Evolutionary conservation across 1,140 invertebrate species (phyloP).

Genomic region (Dryas iulia): DNA sequence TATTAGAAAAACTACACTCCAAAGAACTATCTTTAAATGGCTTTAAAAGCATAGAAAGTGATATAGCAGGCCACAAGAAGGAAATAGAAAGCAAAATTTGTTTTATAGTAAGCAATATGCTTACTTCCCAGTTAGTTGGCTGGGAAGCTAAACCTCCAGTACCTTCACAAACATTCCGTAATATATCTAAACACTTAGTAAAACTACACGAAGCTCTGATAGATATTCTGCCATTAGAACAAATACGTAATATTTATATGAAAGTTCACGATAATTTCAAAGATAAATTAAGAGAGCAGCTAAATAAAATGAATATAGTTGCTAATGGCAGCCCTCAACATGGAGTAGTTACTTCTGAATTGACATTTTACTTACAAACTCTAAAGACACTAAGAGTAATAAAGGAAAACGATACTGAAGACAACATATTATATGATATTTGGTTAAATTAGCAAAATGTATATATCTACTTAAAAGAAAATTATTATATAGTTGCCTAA

Average conservation of each 20-base stretch:
- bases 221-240: conserved; percentile 86
- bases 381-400: conserved; percentile 92
- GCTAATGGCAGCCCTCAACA: conserved; percentile 98
- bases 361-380: conserved; percentile 97
- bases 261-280: conserved; percentile 94
- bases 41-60: conserved; percentile 86
- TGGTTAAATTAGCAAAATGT: conserved; percentile 83
- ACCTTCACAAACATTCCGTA: conserved; percentile 94
- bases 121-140: conserved; percentile 86
- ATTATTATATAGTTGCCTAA: neutral
- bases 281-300: conserved; percentile 90
- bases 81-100: conserved; percentile 96
- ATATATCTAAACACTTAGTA: conserved; percentile 94
- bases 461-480: neutral
- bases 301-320: conserved; percentile 92
- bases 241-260: conserved; percentile 88
- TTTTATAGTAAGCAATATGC: conserved; percentile 91
- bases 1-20: conserved; percentile 82
- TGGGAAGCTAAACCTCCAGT: conserved; percentile 98
- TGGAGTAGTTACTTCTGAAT: conserved; percentile 96
- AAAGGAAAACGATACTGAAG: conserved; percentile 85
- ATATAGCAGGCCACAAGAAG: conserved; percentile 93
- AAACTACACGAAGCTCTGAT: conserved; percentile 96
- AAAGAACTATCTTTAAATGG: conserved; percentile 74
- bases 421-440: conserved; percentile 89